Evolutionary conservation across 2,888 invertebrate species (phyloP), one percentile per base, ranked within the genome.

Genomic region (Coelinius sp.): DNA sequence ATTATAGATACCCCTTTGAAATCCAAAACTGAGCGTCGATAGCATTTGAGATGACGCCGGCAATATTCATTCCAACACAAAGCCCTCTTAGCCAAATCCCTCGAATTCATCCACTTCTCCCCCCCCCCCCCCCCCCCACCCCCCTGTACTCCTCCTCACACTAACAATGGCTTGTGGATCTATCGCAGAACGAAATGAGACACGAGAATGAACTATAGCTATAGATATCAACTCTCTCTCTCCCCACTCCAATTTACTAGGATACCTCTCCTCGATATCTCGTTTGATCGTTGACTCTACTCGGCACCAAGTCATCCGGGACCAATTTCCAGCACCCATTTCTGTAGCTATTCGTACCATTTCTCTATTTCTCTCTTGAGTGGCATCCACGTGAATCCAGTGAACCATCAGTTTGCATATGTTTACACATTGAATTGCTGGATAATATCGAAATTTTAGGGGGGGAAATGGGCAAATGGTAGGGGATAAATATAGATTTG

Each of bases 211-310:
- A 56, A 56, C 56, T 27, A 31, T 56, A 27, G 56, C 27, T 56
- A 56, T 31, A 56, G 56, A 56, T 27, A 12, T n/a, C 53, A 10
- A 27, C 56, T 12, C 56, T 25, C 31, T 17, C 2, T 20, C 14
- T 8, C 14, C 14, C 27, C 14, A 31, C 56, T 31, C 56, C 56
- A 56, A 56, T 56, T 56, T 31, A 14, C 27, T 17, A 17, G 17
- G 31, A 56, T 56, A 46, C 44, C 31, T 10, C n/a, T 52, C 31
- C 56, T 31, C 56, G 56, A 56, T 56, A 27, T 56, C 56, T 27
- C 56, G 56, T 56, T 56, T 56, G 56, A 56, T 56, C 56, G 56
- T 56, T 31, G 56, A 56, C 56, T 52, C 49, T 53, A 53, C 56
- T 56, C 31, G 56, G 56, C 56, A 56, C 31, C 56, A 56, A 56